These are phyloP conservation scores for Criorhina ranunculi DNA, from an alignment of 2,888 invertebrate species.

Conservation along the genomic window DNA sequence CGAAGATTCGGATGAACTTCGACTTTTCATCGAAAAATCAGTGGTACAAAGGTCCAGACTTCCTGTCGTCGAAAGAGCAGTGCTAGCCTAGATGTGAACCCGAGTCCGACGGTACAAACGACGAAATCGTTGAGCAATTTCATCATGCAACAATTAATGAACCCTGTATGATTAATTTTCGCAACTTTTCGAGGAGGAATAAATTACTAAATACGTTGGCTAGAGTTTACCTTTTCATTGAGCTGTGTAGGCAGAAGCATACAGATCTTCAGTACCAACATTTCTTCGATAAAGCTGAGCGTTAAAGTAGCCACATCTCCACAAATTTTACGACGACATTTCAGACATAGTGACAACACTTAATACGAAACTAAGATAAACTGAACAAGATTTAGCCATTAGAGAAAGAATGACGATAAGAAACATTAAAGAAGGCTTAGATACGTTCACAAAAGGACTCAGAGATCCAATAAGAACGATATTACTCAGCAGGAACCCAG, in stretches of 20 bases:
- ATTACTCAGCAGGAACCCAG: too few relatives aligned
- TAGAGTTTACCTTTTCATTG: neutral
- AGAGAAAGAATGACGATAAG: too few relatives aligned
- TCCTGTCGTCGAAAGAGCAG: neutral
- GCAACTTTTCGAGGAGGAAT: neutral
- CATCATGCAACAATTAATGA: neutral
- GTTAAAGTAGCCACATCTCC: neutral
- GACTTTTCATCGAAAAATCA: neutral
- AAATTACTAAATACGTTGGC: neutral
- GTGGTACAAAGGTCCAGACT: neutral
- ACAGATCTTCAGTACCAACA: neutral
- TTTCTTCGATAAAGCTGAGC: neutral
- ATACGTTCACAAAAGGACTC: too few relatives aligned
- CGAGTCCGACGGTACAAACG: neutral
- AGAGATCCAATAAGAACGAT: too few relatives aligned
- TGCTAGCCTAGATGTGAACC: neutral
- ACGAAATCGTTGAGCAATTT: constrained; percentile 1
- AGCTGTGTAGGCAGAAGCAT: neutral
- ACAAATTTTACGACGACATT: too few relatives aligned
- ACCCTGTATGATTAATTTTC: neutral
- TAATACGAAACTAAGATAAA: too few relatives aligned
- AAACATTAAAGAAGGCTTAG: too few relatives aligned
- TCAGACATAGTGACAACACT: too few relatives aligned
- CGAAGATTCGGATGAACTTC: neutral
- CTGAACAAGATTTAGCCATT: too few relatives aligned